phyloP scores from a whole-genome alignment of 2,797 vertebrate genomes.

The Novumbra hubbsi region DNA sequence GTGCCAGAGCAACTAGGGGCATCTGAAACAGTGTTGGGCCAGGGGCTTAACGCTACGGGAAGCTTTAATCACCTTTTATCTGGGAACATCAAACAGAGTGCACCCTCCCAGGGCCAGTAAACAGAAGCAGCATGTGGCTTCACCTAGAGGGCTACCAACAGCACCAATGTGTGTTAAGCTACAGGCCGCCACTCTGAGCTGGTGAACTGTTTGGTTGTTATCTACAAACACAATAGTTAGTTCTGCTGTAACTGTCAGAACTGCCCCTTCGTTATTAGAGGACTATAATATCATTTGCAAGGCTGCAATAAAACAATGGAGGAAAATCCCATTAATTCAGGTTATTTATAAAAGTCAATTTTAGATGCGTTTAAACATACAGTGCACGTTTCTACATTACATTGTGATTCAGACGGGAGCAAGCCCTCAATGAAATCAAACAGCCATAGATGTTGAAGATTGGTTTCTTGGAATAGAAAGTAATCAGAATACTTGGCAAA shows the following conservation, averaged over 20 bases:
- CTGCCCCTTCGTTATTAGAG: not conserved
- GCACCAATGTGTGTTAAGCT: conserved; percentile 2
- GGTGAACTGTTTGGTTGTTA: not conserved
- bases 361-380: conserved; percentile 57
- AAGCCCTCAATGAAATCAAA: conserved; percentile 58
- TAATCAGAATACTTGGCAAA: conserved; percentile 55
- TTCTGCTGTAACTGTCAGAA: not conserved
- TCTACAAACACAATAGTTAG: not conserved
- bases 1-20: not conserved
- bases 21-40: not conserved
- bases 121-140: conserved; percentile 16
- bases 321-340: conserved; percentile 41
- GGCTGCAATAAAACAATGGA: not conserved
- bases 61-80: conserved; percentile 21
- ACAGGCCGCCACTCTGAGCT: not conserved
- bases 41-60: not conserved
- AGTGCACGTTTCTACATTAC: conserved; percentile 63
- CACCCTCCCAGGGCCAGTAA: conserved; percentile 11
- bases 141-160: not conserved
- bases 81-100: conserved; percentile 9
- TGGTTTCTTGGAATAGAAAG: conserved; percentile 5
- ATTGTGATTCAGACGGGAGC: conserved; percentile 55
- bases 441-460: conserved; percentile 55
- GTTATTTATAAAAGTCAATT: conserved; percentile 73
- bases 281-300: not conserved